A percentile compares a stretch with the other conserved stretches of the same genome.
phyloP scores from a whole-genome alignment of 1,140 invertebrate species.

The Microplitis demolitor region DNA sequence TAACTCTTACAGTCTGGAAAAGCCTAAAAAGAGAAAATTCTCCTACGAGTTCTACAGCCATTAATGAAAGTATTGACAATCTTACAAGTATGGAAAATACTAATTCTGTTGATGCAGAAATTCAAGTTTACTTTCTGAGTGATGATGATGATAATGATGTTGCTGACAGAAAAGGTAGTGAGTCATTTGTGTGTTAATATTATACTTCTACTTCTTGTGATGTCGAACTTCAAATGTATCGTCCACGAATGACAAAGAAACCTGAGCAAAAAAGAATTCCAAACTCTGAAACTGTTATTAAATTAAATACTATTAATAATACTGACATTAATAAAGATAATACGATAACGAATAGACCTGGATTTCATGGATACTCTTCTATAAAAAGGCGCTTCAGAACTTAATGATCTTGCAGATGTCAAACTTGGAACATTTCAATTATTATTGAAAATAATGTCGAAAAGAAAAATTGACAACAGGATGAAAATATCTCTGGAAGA shows the following conservation, averaged over 20 bases:
- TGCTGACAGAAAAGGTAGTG: neutral
- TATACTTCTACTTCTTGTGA: neutral
- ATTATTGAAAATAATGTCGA: slow-evolving; percentile 29
- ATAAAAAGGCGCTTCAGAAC: slow-evolving; percentile 26
- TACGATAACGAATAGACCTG: slow-evolving; percentile 17
- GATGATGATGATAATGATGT: neutral
- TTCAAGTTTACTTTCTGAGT: no score
- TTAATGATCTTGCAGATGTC: neutral
- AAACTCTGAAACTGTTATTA: slow-evolving; percentile 17
- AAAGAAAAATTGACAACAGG: neutral
- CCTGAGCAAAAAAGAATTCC: neutral
- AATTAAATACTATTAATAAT: neutral
- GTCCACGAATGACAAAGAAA: neutral
- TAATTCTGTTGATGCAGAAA: no score
- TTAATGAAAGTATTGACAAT: no score
- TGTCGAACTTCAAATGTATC: neutral
- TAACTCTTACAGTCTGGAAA: neutral
- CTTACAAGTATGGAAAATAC: no score
- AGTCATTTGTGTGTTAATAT: neutral
- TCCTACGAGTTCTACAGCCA: no score
- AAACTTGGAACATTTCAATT: slow-evolving; percentile 32
- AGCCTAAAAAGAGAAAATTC: neutral
- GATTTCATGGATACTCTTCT: slow-evolving; percentile 30
- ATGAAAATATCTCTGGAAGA: slow-evolving; percentile 9
- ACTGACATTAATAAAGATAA: slow-evolving; percentile 17